These are phyloP conservation scores for Gambusia affinis DNA, from an alignment of 2,113 vertebrate genomes.

Conservation along the genomic window DNA sequence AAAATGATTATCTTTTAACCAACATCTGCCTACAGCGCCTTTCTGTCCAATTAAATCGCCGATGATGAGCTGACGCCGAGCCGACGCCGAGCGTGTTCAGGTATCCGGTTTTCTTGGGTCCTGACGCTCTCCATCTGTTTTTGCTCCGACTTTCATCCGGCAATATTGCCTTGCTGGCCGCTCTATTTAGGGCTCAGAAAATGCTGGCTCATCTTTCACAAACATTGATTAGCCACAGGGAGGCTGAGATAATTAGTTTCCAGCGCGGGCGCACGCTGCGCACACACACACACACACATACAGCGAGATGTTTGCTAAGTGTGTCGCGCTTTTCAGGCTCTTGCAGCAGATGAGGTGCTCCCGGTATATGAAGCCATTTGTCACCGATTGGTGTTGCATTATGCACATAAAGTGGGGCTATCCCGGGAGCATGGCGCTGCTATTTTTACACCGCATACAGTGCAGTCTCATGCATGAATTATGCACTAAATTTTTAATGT, in stretches of 20 bases:
- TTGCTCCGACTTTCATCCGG: slow-evolving; percentile 51
- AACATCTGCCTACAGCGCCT: slow-evolving; percentile 26
- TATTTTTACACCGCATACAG: slow-evolving; percentile 18
- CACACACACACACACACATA: slow-evolving; percentile 48
- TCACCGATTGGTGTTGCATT: slow-evolving; percentile 23
- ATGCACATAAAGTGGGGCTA: slow-evolving; percentile 7
- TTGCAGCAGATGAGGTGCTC: slow-evolving; percentile 14
- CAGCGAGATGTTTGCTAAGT: slow-evolving; percentile 51
- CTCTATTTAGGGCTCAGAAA: slow-evolving; percentile 68
- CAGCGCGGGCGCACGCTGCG: slow-evolving; percentile 47
- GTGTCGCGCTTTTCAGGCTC: slow-evolving; percentile 24
- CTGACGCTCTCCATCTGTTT: slow-evolving; percentile 59
- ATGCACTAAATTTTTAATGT: background rate
- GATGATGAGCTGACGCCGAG: background rate
- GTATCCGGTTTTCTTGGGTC: slow-evolving; percentile 23
- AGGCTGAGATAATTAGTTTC: slow-evolving; percentile 72
- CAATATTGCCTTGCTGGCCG: slow-evolving; percentile 41
- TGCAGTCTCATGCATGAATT: slow-evolving; percentile 4
- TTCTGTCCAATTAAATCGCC: slow-evolving; percentile 13
- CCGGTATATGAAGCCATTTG: slow-evolving; percentile 23
- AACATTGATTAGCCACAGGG: slow-evolving; percentile 75
- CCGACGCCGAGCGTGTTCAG: background rate
- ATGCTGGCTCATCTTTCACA: slow-evolving; percentile 73
- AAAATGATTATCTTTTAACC: slow-evolving; percentile 21
- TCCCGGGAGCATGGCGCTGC: slow-evolving; percentile 16